Percentiles rank a stretch among this genome's conserved stretches.
Conservation (phyloP, 2,113 vertebrate species). For the Rhinoderma darwinii region DNA sequence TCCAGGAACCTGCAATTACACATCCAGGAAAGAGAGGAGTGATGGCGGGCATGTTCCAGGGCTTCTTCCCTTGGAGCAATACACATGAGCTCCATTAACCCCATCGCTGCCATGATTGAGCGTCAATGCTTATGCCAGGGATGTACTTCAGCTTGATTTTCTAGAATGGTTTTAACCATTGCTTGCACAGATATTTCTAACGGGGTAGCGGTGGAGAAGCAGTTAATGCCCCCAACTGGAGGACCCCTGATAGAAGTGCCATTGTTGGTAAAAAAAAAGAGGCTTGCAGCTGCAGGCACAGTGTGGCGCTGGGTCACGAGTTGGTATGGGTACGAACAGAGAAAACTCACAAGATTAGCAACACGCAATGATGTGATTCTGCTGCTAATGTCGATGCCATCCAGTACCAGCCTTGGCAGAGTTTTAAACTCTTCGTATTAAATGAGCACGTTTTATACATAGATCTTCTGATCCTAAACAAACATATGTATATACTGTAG, state of each 20-base stretch:
- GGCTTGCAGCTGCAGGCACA: conserved; percentile 43
- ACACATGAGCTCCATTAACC: conserved; percentile 7
- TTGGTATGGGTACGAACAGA: conserved; percentile 31
- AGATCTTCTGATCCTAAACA: neutral
- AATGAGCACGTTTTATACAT: neutral
- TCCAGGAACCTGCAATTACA: conserved; percentile 56
- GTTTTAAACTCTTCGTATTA: neutral
- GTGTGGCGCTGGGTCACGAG: conserved; percentile 38
- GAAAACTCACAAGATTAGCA: conserved; percentile 6
- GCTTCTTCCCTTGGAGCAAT: conserved; percentile 22
- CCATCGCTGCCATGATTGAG: too few species aligned
- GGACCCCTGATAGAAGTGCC: conserved; percentile 38
- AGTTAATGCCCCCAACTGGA: neutral
- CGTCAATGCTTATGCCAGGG: neutral
- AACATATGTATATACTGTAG: neutral
- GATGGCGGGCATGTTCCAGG: conserved; percentile 26
- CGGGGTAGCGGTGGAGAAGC: neutral
- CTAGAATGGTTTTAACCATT: neutral
- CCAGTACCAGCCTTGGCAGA: conserved; percentile 10
- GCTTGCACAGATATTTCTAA: neutral
- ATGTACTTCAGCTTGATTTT: neutral
- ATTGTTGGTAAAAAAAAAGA: conserved; percentile 16
- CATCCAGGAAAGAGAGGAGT: conserved; percentile 52
- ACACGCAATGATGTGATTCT: conserved; percentile 26
- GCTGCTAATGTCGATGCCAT: conserved; percentile 14